Evolutionary conservation across 1,140 invertebrate species (phyloP).

Genomic region (Zaprionus vittiger): DNA sequence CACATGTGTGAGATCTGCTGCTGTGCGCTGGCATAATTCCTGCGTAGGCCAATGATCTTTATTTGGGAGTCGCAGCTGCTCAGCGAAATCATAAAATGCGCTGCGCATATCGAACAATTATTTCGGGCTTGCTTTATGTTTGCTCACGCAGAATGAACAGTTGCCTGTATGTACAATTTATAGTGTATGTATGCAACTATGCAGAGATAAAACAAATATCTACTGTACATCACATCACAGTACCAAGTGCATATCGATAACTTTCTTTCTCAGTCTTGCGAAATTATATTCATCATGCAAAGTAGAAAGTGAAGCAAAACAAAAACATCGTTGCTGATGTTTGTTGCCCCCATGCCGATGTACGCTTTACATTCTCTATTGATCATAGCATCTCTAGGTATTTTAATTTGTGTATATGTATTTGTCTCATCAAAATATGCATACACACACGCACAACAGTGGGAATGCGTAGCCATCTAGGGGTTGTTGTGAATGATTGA

Average conservation of each 20-base stretch:
- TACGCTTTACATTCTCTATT: background rate
- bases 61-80: conserved; percentile 64
- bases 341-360: background rate
- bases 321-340: background rate
- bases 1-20: conserved; percentile 35
- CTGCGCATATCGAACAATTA: conserved; percentile 58
- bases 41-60: conserved; percentile 76
- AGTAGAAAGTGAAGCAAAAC: background rate
- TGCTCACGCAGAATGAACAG: conserved; percentile 7
- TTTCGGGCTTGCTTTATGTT: conserved; percentile 24
- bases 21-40: conserved; percentile 65
- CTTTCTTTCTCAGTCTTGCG: background rate
- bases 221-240: conserved; percentile 23
- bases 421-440: conserved; percentile 24
- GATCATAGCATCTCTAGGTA: background rate
- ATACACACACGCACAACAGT: conserved; percentile 3
- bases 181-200: background rate
- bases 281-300: background rate
- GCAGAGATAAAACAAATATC: background rate
- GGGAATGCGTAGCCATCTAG: conserved; percentile 29
- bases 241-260: conserved; percentile 9
- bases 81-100: conserved; percentile 74
- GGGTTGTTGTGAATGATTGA: conserved; percentile 63
- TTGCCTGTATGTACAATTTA: conserved; percentile 3
- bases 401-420: background rate